phyloP scores from a whole-genome alignment of 2,797 vertebrate genomes.

The Glyptemys insculpta region DNA sequence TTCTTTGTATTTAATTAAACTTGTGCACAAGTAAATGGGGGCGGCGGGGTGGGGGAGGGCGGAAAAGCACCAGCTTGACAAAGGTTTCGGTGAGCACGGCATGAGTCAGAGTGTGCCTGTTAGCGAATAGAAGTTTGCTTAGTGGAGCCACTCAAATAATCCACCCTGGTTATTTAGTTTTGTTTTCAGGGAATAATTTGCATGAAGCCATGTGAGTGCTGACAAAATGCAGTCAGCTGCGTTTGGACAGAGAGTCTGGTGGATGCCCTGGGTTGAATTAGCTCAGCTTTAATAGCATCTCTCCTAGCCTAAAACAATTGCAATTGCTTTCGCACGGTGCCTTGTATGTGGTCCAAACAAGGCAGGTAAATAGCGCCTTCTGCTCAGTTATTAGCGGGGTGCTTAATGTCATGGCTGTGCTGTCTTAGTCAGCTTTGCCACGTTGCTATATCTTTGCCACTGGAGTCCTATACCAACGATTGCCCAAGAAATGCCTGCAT shows the following conservation, averaged over 20 bases:
- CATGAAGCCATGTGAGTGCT: neutral
- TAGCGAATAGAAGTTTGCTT: neutral
- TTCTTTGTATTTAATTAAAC: neutral
- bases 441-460: neutral
- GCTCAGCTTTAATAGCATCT: too few relatives aligned
- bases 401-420: neutral
- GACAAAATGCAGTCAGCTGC: accelerated
- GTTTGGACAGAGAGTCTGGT: neutral
- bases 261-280: neutral
- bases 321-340: accelerated
- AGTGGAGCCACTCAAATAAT: neutral
- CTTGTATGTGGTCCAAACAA: neutral
- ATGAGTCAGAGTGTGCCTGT: neutral
- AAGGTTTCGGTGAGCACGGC: accelerated
- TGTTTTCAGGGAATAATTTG: neutral
- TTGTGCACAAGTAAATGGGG: neutral
- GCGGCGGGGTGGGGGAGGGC: neutral
- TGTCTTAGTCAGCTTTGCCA: neutral
- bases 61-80: neutral
- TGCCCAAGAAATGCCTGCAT: neutral
- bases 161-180: neutral
- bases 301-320: neutral
- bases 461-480: neutral
- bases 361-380: neutral
- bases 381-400: neutral